Conservation (phyloP, 2,797 vertebrate genomes). For the Bovichtus variegatus region DNA sequence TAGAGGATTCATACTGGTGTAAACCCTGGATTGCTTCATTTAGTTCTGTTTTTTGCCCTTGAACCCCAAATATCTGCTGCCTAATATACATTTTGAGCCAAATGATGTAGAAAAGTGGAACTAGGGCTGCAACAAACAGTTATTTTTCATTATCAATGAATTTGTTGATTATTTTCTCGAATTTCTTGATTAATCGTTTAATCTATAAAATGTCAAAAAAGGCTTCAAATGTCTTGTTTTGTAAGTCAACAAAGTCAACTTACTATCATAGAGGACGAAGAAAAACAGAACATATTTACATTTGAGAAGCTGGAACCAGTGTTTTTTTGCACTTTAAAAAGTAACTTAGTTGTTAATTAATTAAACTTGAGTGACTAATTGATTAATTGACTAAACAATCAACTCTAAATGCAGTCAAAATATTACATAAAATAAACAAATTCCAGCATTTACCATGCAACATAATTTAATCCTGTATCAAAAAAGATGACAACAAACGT, state of each 20-base stretch:
- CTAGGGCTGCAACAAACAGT: background rate
- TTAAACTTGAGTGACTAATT: too few species aligned
- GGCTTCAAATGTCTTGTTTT: too few species aligned
- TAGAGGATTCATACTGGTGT: background rate
- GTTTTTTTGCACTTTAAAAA: background rate
- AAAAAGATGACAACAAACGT: background rate
- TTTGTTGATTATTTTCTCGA: too few species aligned
- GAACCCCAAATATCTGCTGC: background rate
- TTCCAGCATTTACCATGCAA: background rate
- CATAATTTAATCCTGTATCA: background rate
- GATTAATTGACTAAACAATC: too few species aligned
- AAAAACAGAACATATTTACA: accelerated
- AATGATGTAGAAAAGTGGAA: background rate
- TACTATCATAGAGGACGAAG: background rate
- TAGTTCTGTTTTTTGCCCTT: background rate
- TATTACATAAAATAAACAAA: background rate
- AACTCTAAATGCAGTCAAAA: too few species aligned
- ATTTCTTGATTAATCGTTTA: background rate
- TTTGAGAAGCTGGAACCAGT: background rate
- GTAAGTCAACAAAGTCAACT: background rate
- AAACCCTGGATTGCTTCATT: background rate
- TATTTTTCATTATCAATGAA: too few species aligned
- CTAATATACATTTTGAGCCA: background rate
- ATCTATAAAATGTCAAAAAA: background rate
- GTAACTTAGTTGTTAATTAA: background rate